Evolutionary conservation across 1,140 invertebrate species (phyloP).

Genomic region (Aphelinus atriplicis): DNA sequence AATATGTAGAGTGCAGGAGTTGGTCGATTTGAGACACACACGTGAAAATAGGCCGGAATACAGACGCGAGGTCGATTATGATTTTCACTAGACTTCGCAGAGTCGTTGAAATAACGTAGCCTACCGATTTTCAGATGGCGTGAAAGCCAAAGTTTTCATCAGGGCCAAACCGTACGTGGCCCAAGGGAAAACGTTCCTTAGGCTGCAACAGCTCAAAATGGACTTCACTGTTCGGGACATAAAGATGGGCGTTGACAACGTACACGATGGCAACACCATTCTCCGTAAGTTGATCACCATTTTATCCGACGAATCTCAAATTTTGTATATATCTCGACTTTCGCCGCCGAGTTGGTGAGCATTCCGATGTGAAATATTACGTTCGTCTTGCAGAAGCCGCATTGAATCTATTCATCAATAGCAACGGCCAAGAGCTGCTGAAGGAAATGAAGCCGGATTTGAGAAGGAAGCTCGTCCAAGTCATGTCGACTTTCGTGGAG

Average conservation of each 20-base stretch:
- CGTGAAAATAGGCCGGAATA: neutral
- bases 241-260: constrained; percentile 83
- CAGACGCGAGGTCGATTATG: neutral
- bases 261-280: constrained; percentile 80
- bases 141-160: constrained; percentile 85
- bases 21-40: too few species aligned
- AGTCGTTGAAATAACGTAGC: too few species aligned
- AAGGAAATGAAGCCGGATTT: constrained; percentile 89
- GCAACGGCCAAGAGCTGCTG: constrained; percentile 81
- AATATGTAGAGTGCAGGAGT: too few species aligned
- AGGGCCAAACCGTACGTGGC: constrained; percentile 72
- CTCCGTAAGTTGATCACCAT: constrained; percentile 77
- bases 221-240: constrained; percentile 83
- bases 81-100: neutral
- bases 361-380: neutral
- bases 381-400: constrained; percentile 73
- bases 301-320: constrained; percentile 14
- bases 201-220: constrained; percentile 79
- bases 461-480: constrained; percentile 77
- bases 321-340: neutral
- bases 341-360: too few species aligned
- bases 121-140: constrained; percentile 72
- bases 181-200: constrained; percentile 72
- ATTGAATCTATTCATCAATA: constrained; percentile 86
- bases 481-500: constrained; percentile 79